phyloP scores from a whole-genome alignment of 1,140 invertebrate genomes.

The Protaetia brevitarsis region DNA sequence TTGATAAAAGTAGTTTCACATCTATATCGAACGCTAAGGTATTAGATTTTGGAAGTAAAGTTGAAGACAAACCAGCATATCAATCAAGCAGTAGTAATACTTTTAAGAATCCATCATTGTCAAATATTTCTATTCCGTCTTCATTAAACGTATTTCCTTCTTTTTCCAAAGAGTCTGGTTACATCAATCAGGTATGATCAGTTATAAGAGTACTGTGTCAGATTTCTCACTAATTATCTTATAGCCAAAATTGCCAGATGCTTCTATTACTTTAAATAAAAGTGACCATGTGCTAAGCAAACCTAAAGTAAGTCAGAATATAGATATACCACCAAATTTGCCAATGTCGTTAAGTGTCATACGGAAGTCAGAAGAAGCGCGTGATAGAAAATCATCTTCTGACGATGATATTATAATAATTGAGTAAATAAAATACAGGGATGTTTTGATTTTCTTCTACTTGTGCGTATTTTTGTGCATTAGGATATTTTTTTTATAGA shows the following conservation, averaged over 20 bases:
- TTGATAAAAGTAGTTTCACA: neutral
- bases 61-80: neutral
- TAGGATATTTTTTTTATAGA: no score
- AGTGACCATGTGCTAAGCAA: neutral
- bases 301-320: conserved; percentile 5
- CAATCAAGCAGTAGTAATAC: conserved; percentile 17
- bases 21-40: neutral
- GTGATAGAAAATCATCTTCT: conserved; percentile 26
- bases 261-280: neutral
- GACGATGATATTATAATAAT: conserved; percentile 39
- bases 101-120: conserved; percentile 11
- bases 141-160: conserved; percentile 30
- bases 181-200: conserved; percentile 45
- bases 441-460: no score
- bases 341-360: conserved; percentile 33
- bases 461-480: no score
- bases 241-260: conserved; percentile 14
- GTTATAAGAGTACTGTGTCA: conserved; percentile 9
- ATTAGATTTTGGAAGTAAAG: conserved; percentile 7
- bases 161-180: conserved; percentile 41
- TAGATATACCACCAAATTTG: conserved; percentile 28
- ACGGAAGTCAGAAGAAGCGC: conserved; percentile 31
- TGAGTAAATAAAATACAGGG: conserved; percentile 30
- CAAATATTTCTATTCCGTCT: conserved; percentile 7
- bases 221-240: conserved; percentile 13